Base-by-base conservation (phyloP, 64 coral and sea anemone species). In the Stichodactyla mertensii region DNA sequence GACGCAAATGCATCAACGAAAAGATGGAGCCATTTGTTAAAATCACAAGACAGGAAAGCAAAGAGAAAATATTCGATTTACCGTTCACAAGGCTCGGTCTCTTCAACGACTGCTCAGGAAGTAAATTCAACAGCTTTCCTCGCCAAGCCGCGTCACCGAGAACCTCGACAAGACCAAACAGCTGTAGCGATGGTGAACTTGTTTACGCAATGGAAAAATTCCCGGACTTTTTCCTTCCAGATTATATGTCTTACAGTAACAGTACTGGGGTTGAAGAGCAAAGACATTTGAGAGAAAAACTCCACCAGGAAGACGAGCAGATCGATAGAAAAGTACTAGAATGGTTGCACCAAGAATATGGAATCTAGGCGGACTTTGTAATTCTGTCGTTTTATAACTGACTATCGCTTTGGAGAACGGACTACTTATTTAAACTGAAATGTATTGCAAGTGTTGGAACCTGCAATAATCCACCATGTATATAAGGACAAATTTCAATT, bases 121-220 rank as follows among this genome's bases (percentile, higher is more conserved):
- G 36, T 45, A 80, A 80, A 26, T 80, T 52, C 23, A 26, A n/a
- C 52, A 20, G 15, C 78, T 55, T 18, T 54, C 9, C 51, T 19
- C 51, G 16, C 52, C 6, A 20, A 55, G 18, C 36, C 36, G 36
- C 36, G 16, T 81, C 78, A 7, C 78, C 52, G 51, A 81, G 22
- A 81, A 81, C 54, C 4, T 16, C 78, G 19, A 53, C 78, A 10
- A 81, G 78, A 19, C 53, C 53, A 10, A 81, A 81, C 52, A 81
- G 78, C 16, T 74, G 26, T 16, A 53, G 78, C 6, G 78, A 81
- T 18, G 78, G 55, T 5, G 78, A 81, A 54, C 78, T 81, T 20
- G 78, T 81, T 11, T 81, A 81, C 24, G 78, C 78, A 5, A 52
- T 81, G 78, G 78, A 55, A 52, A 81, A 23, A 81, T 81, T 81